Evolutionary conservation across 2,113 vertebrate species (phyloP), one percentile per base, ranked within the genome.

Genomic region (Phalacrocorax brasilianus): DNA sequence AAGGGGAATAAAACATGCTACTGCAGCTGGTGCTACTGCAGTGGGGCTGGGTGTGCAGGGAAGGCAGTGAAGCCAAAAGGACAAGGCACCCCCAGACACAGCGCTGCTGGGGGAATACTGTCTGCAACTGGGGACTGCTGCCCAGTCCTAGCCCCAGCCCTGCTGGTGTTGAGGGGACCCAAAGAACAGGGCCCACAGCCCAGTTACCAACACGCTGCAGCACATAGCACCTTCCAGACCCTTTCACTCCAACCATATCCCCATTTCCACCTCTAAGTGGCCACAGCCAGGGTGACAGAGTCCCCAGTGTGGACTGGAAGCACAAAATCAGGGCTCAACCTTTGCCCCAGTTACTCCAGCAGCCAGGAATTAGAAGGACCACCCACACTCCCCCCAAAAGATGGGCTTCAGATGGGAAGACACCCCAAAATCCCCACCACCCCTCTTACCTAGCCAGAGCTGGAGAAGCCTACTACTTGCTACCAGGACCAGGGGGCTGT

Each of bases 401-500:
- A 6, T 2, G 0, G 3, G 3, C 26, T 65, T 30, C 26, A 78
- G 9, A 12, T 6, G 3, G 6, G 1, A 4, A 70, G 2, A 0
- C 14, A 16, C 74, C 50, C 23, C 40, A 26, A 73, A 58, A 59
- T 6, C 17, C 27, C 3, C 23, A 4, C 28, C 32, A n/a, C 12
- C 7, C 18, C 12, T 13, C 67, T 27, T 73, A 83, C 84, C 65
- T 17, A 12, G 5, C 10, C 32, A 70, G 7, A 24, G 9, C 9
- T 12, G 4, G 14, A 47, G 14, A 18, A 59, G 11, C 4, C 19
- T 47, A 2, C 59, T 88, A 10, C 9, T n/a, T 1, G 5, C 68
- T 56, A 17, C 0, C 4, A 55, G 10, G 23, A 50, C 3, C 45
- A 2, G 2, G 9, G 10, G 11, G 13, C 19, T 14, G 18, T 5